A percentile compares a stretch with the other conserved stretches of the same genome.
phyloP scores from a whole-genome alignment of 2,888 invertebrate genomes.

The Agriopis marginaria region DNA sequence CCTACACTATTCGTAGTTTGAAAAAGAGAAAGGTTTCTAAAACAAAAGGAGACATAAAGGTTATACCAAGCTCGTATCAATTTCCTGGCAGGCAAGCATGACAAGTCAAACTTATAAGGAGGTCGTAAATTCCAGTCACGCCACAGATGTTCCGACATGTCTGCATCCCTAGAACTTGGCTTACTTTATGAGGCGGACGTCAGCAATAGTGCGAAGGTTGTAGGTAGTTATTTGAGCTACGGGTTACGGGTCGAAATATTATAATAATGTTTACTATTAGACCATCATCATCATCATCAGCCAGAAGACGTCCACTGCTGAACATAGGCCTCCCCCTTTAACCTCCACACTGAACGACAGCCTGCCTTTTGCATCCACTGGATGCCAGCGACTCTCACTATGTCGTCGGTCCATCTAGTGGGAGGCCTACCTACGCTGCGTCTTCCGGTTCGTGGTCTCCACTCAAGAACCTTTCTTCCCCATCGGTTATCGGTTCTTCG shows the following conservation, averaged over 20 bases:
- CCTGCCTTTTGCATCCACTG: too few species aligned
- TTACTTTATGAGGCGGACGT: slow-evolving; percentile 10
- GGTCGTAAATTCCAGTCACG: slow-evolving; percentile 34
- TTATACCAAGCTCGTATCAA: not conserved
- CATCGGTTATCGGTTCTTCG: too few species aligned
- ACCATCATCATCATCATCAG: too few species aligned
- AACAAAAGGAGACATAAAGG: slow-evolving; percentile 4
- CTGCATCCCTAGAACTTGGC: slow-evolving; percentile 16
- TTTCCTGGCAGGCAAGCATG: slow-evolving; percentile 11
- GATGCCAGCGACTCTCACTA: too few species aligned
- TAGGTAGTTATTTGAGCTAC: not conserved
- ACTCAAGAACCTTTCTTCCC: too few species aligned
- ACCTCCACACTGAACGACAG: too few species aligned
- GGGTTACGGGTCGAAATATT: not conserved
- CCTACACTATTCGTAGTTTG: not conserved
- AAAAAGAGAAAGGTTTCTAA: not conserved
- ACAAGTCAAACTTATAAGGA: slow-evolving; percentile 28
- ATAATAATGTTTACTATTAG: not conserved
- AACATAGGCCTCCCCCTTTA: too few species aligned
- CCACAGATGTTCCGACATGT: slow-evolving; percentile 34
- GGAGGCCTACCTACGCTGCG: too few species aligned
- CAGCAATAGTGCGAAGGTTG: not conserved
- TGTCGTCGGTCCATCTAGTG: too few species aligned
- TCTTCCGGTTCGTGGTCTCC: too few species aligned
- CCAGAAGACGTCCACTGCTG: too few species aligned